These are phyloP conservation scores for Saxidomus purpurata DNA, from an alignment of 1,140 invertebrate species.

Conservation along the genomic window DNA sequence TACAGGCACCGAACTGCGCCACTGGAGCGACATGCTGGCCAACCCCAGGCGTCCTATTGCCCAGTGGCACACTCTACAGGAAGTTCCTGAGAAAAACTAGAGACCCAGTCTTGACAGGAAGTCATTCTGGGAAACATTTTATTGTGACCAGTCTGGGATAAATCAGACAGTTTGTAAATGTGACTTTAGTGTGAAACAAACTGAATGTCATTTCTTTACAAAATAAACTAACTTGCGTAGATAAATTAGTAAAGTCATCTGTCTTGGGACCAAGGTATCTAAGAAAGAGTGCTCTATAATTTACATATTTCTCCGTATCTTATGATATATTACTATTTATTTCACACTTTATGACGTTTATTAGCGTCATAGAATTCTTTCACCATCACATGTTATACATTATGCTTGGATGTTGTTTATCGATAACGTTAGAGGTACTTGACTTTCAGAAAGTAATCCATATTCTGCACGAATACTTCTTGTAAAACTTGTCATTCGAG, in stretches of 20 bases:
- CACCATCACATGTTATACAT: conserved; percentile 41
- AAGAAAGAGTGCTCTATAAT: conserved; percentile 15
- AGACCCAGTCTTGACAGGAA: conserved; percentile 48
- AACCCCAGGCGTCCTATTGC: conserved; percentile 99
- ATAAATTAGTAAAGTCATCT: not conserved
- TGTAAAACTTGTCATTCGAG: too few relatives aligned
- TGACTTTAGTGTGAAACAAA: not conserved
- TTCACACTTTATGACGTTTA: conserved; percentile 37
- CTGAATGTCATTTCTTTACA: not conserved
- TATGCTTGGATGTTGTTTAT: conserved; percentile 58
- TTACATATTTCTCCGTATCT: not conserved
- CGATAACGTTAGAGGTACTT: not conserved
- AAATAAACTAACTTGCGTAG: not conserved
- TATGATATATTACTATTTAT: conserved; percentile 49
- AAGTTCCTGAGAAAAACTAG: conserved; percentile 86
- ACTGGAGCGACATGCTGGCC: conserved; percentile 99
- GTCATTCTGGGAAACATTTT: conserved; percentile 22
- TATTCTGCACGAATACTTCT: too few relatives aligned
- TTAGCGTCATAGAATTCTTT: conserved; percentile 16
- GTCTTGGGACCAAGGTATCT: not conserved
- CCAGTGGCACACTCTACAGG: conserved; percentile 98
- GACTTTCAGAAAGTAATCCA: too few relatives aligned
- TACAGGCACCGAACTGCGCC: conserved; percentile 97
- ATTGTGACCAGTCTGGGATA: conserved; percentile 4
- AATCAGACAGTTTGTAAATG: not conserved